Conservation (phyloP, 2,797 vertebrate species). For the Babyrousa celebensis region DNA sequence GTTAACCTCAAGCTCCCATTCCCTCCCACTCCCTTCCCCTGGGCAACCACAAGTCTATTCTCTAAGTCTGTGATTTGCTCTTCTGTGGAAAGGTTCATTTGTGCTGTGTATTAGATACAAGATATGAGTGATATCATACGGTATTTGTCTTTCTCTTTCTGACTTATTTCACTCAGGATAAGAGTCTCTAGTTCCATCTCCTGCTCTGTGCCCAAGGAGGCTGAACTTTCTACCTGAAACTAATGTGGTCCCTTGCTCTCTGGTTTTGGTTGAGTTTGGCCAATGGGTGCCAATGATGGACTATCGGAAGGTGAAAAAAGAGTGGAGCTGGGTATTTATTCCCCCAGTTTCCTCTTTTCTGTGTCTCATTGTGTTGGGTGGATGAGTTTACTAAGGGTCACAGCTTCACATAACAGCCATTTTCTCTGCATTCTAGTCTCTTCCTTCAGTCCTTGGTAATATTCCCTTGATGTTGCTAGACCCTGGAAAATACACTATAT, state of each 20-base stretch:
- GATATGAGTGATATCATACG: too few relatives aligned
- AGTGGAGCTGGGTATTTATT: background rate
- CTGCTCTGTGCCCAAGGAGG: background rate
- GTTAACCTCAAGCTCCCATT: too few relatives aligned
- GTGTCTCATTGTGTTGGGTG: background rate
- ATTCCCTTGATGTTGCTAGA: background rate
- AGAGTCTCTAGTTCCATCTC: background rate
- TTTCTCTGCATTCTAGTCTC: background rate
- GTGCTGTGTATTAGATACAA: too few relatives aligned
- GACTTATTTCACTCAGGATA: too few relatives aligned
- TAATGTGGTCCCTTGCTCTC: background rate
- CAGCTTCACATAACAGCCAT: background rate
- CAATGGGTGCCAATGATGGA: background rate
- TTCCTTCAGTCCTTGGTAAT: background rate
- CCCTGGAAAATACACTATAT: background rate
- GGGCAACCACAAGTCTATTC: too few relatives aligned
- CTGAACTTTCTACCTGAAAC: background rate
- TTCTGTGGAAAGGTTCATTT: too few relatives aligned
- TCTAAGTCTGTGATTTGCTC: too few relatives aligned
- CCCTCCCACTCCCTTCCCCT: too few relatives aligned
- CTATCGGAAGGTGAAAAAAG: background rate
- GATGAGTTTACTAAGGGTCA: background rate
- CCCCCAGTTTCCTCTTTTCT: background rate
- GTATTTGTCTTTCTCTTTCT: too few relatives aligned
- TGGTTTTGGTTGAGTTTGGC: background rate